Evolutionary conservation across 2,888 invertebrate species (phyloP).

Genomic region (Calameuta idolon): DNA sequence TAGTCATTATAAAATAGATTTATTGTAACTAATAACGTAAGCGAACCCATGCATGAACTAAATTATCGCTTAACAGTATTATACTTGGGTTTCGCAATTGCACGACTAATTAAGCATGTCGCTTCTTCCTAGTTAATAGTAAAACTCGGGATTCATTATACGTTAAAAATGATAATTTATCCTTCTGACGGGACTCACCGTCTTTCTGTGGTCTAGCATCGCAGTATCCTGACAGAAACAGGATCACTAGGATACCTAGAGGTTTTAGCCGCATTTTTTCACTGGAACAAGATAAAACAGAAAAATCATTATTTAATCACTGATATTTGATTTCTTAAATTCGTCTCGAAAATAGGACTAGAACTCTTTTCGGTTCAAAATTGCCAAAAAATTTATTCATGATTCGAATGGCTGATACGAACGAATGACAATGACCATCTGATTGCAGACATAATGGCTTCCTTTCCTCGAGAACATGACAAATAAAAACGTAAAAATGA

Average conservation of each 20-base stretch:
- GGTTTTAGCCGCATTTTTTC: slow-evolving; percentile 57
- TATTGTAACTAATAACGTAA: neutral
- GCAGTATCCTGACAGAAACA: slow-evolving; percentile 51
- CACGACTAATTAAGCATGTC: neutral
- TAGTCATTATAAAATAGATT: neutral
- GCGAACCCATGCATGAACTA: neutral
- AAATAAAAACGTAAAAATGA: neutral
- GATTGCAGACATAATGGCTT: neutral
- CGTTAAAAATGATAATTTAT: neutral
- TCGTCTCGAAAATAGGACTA: neutral
- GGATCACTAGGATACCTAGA: slow-evolving; percentile 47
- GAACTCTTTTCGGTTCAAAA: neutral
- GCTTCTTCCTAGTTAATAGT: neutral
- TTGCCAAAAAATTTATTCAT: neutral
- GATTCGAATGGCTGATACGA: neutral
- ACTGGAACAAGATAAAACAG: slow-evolving; percentile 51
- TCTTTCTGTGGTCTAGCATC: slow-evolving; percentile 55
- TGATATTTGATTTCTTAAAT: neutral
- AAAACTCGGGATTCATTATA: neutral
- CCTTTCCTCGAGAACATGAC: neutral
- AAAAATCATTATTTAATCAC: neutral
- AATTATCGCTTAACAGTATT: neutral
- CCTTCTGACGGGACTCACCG: slow-evolving; percentile 44
- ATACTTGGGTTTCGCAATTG: neutral
- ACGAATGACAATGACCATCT: neutral